Conservation (phyloP, 2,113 vertebrate species). For the Protomyctophum bolini region DNA sequence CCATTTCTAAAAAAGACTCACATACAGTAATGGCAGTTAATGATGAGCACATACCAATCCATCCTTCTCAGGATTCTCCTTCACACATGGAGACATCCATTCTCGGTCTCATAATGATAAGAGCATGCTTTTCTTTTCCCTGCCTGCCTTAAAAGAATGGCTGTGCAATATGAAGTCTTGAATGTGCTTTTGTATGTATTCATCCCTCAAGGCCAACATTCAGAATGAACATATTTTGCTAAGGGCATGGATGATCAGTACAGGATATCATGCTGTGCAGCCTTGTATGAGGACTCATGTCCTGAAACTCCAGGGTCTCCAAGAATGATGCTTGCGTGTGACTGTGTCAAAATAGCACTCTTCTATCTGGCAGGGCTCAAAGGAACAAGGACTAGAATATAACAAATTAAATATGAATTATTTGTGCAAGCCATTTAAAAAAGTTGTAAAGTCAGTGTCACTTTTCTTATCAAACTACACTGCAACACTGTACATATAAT, state of each 20-base stretch:
- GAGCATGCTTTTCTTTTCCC: neutral
- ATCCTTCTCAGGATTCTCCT: neutral
- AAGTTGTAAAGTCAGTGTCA: too few relatives aligned
- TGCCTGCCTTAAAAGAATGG: conserved; percentile 5
- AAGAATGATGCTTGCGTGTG: neutral
- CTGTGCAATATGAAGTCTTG: neutral
- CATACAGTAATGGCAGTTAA: conserved; percentile 11
- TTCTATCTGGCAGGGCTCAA: neutral
- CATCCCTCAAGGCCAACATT: conserved; percentile 8
- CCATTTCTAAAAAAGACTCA: conserved; percentile 1
- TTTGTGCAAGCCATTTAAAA: neutral
- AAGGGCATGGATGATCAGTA: conserved; percentile 16
- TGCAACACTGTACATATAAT: too few relatives aligned
- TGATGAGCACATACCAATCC: conserved; percentile 19
- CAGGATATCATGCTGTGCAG: neutral
- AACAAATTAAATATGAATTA: conserved; percentile 29
- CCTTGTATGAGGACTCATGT: neutral
- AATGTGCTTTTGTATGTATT: conserved; percentile 12
- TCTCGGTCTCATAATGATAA: neutral
- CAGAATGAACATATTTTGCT: conserved; percentile 17
- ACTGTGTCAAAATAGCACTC: neutral
- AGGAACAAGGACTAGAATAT: neutral
- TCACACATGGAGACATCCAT: conserved; percentile 14
- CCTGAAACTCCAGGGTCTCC: conserved; percentile 8
- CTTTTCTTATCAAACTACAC: too few relatives aligned